These are phyloP conservation scores for Perodicticus potto DNA, from an alignment of 2,797 vertebrate species.

Conservation along the genomic window DNA sequence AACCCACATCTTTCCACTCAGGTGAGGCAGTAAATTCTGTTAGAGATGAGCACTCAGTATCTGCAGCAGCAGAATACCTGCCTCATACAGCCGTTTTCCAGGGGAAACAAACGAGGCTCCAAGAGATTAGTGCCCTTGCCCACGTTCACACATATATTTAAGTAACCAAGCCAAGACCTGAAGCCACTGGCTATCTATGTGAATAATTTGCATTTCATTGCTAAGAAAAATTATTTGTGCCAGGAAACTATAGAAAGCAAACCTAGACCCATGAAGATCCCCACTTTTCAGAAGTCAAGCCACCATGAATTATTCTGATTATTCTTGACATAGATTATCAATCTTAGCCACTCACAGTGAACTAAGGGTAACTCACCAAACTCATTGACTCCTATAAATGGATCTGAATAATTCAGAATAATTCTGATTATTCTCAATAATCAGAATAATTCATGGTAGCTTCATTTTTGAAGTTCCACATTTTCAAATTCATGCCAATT, in stretches of 20 bases:
- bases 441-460: not conserved
- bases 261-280: not conserved
- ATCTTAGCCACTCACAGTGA: too few relatives aligned
- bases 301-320: not conserved
- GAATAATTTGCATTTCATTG: not conserved
- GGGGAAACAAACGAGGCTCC: not conserved
- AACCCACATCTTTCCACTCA: not conserved
- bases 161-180: not conserved
- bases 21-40: not conserved
- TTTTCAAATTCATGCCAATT: not conserved
- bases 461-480: not conserved
- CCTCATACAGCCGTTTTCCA: not conserved
- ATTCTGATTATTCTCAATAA: not conserved
- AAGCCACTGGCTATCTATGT: not conserved
- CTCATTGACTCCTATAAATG: too few relatives aligned
- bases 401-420: too few relatives aligned
- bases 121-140: not conserved
- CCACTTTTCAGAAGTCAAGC: not conserved
- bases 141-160: not conserved
- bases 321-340: too few relatives aligned
- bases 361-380: too few relatives aligned
- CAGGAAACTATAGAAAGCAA: not conserved
- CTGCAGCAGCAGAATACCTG: not conserved
- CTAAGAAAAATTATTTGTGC: not conserved
- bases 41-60: not conserved